phyloP scores from a whole-genome alignment of 2,888 invertebrate species.

The Cantharis flavilabris region DNA sequence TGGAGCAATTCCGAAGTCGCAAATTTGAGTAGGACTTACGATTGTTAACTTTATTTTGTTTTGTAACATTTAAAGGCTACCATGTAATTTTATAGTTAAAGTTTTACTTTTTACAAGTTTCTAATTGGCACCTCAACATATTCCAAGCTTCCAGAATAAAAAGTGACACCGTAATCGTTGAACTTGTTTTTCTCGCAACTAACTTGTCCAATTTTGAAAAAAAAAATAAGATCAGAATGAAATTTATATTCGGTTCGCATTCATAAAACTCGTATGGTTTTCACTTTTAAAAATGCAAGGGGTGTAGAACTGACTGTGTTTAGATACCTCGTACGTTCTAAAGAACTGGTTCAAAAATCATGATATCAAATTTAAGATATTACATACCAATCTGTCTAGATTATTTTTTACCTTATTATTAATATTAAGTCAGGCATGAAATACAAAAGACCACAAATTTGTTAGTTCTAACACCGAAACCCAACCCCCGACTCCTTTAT shows the following conservation, averaged over 20 bases:
- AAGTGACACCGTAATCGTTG: neutral
- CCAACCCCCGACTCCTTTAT: neutral
- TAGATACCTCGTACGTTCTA: neutral
- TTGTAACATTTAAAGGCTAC: neutral
- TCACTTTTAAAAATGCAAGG: neutral
- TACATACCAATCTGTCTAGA: conserved; percentile 3
- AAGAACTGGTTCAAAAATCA: neutral
- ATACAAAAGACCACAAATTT: conserved; percentile 24
- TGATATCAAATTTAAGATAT: neutral
- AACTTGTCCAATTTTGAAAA: neutral
- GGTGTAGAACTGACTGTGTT: neutral
- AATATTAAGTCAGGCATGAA: conserved; percentile 11
- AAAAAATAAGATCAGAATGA: neutral
- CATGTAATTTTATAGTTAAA: neutral
- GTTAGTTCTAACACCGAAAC: conserved; percentile 13
- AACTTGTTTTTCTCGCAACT: neutral
- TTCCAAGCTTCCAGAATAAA: neutral
- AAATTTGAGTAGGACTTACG: neutral
- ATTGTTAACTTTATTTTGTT: neutral
- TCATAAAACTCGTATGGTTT: neutral
- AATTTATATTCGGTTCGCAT: neutral
- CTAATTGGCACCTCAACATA: neutral
- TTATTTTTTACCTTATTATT: neutral
- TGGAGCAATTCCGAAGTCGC: neutral
- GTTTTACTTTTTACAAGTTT: neutral